Evolutionary conservation across 2,888 invertebrate genomes (phyloP), one percentile per base, ranked within the genome.

Genomic region (Athalia rosae): DNA sequence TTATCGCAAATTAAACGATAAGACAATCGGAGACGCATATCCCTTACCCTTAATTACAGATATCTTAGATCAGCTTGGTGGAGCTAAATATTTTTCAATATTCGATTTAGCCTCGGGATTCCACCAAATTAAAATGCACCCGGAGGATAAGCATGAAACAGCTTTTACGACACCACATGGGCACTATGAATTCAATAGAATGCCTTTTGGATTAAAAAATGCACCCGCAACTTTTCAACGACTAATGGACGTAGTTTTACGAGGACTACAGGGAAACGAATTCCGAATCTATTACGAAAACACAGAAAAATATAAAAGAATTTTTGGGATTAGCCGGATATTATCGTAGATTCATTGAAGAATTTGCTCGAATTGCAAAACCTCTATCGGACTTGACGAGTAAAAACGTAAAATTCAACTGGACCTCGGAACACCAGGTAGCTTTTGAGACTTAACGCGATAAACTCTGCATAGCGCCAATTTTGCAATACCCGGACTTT

Each of bases 371-470:
- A n/a, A n/a, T n/a, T n/a, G n/a, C 67, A 4, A 71, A 59, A 53
- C 76, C 76, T 7, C 11, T 78, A 41, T 67, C 76, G 3, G 9
- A 67, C 11, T 11, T 47, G 43, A 8, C 69, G 6, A 67, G 62
- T 63, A 73, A 77, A 28, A 45, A 77, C 9, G 50, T 6, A 1
- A 11, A 6, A 4, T 77, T 77, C 56, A 13, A 48, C 4, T 76
- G 76, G 76, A 45, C 43, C 3, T 15, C 45, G 13, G 50, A 56
- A 7, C 63, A 76, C 3, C 53, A 76, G 15, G 13, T n/a, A 8
- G 63, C 76, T 13, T 78, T 78, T 43, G 76, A 77, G 53, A 76
- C 5, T 3, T 53, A 76, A 43, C 45, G 45, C 13, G 66, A 53
- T 6, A 6, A 53, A 53, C n/a, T 53, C 9, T 53, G 53, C 53